These are phyloP conservation scores for Lepus americanus DNA, from an alignment of 2,113 vertebrate species.

Conservation along the genomic window DNA sequence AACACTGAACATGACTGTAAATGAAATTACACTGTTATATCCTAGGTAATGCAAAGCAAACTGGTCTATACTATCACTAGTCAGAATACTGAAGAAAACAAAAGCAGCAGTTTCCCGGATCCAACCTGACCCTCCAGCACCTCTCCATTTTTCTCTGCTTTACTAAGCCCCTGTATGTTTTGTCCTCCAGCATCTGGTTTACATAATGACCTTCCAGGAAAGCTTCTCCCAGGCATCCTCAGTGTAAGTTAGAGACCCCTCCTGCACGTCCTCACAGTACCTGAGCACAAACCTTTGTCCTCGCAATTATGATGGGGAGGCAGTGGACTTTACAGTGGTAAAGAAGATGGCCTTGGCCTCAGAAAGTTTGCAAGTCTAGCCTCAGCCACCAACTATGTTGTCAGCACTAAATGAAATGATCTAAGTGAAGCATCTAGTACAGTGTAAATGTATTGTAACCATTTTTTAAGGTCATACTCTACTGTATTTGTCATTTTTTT, in stretches of 20 bases:
- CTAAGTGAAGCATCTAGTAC: neutral
- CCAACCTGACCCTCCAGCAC: neutral
- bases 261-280: neutral
- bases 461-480: neutral
- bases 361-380: neutral
- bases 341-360: neutral
- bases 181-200: neutral
- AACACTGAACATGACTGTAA: conserved; percentile 61
- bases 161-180: neutral
- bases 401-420: conserved; percentile 24
- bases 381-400: neutral
- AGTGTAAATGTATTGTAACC: neutral
- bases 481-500: neutral
- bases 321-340: neutral
- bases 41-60: conserved; percentile 68
- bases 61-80: conserved; percentile 22
- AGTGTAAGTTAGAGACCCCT: neutral
- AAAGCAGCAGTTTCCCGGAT: conserved; percentile 9
- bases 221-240: neutral
- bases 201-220: neutral
- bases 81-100: conserved; percentile 37
- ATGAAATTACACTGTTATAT: conserved; percentile 68
- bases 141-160: neutral
- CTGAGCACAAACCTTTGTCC: neutral
- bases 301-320: neutral